Evolutionary conservation across 1,140 invertebrate species (phyloP), one percentile per base, ranked within the genome.

Genomic region (Dolichoris vasculosae): DNA sequence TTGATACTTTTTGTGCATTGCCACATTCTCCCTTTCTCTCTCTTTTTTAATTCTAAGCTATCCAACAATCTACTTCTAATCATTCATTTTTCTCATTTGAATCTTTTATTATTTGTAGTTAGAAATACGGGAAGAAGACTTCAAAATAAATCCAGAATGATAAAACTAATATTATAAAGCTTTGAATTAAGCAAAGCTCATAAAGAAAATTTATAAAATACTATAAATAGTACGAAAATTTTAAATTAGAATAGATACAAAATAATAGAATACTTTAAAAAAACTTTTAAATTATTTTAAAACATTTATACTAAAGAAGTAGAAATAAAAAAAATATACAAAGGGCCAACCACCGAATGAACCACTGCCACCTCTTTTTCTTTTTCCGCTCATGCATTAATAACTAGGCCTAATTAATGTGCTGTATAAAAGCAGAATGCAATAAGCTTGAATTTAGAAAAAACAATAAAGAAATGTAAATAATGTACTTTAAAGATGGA

Each of bases 381-480:
- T 46, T 69, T 6, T 86, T 86, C 86, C 86, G 88, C 91, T 92
- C 92, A 93, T 92, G 92, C 92, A 92, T 92, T 92, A 92, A 92
- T 91, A 90, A 92, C 43, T 46, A 13, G 6, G 43, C 43, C 43
- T 46, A 46, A 17, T 63, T n/a, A 6, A 63, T 63, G 15, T n/a
- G 30, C 30, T 63, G 8, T 63, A 6, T 7, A 26, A n/a, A n/a
- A 63, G n/a, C 59, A 63, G n/a, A 63, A 63, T 30, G 26, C 11
- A 26, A n/a, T 63, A 3, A n/a, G 0, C 4, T 63, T n/a, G 13
- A 4, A 6, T n/a, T n/a, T 63, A 63, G n/a, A 63, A 63, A 7
- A 11, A 30, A n/a, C 13, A 63, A 26, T n/a, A 63, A 63, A 6
- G 59, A n/a, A 63, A 63, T 51, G 11, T 63, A 63, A 63, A 63